These are phyloP conservation scores for Cygnus olor DNA, from an alignment of 2,797 vertebrate species.

Conservation along the genomic window DNA sequence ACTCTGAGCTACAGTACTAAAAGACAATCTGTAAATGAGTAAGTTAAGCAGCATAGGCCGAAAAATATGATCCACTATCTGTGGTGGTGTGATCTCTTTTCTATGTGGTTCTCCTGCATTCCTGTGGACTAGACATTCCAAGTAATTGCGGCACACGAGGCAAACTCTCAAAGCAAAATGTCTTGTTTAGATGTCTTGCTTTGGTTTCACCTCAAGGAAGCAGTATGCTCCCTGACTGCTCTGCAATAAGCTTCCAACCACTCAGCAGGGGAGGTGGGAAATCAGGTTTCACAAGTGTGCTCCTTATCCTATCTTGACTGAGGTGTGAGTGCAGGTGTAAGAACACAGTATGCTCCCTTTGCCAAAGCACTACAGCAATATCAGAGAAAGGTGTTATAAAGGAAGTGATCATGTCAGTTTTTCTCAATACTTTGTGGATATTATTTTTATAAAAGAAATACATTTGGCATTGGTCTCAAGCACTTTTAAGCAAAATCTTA, in stretches of 20 bases:
- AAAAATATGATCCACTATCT: accelerated
- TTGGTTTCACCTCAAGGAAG: not conserved
- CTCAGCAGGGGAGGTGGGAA: not conserved
- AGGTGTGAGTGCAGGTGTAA: not conserved
- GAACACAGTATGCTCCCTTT: not conserved
- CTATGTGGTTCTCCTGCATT: not conserved
- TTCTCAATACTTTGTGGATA: not conserved
- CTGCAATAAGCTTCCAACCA: not conserved
- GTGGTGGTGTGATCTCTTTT: too few relatives aligned
- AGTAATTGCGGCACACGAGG: accelerated
- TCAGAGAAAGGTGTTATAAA: not conserved
- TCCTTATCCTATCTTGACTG: not conserved
- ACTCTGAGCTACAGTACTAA: accelerated
- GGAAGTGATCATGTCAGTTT: not conserved
- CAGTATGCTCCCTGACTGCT: not conserved
- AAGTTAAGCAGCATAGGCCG: too few relatives aligned
- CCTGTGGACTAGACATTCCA: accelerated
- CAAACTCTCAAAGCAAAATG: not conserved
- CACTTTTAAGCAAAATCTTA: not conserved
- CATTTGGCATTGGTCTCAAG: not conserved
- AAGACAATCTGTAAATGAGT: too few relatives aligned
- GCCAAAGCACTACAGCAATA: not conserved
- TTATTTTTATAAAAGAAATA: not conserved
- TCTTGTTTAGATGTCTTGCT: accelerated
- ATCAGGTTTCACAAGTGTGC: not conserved